Evolutionary conservation across 2,888 invertebrate genomes (phyloP).

Genomic region (Meganola albula): DNA sequence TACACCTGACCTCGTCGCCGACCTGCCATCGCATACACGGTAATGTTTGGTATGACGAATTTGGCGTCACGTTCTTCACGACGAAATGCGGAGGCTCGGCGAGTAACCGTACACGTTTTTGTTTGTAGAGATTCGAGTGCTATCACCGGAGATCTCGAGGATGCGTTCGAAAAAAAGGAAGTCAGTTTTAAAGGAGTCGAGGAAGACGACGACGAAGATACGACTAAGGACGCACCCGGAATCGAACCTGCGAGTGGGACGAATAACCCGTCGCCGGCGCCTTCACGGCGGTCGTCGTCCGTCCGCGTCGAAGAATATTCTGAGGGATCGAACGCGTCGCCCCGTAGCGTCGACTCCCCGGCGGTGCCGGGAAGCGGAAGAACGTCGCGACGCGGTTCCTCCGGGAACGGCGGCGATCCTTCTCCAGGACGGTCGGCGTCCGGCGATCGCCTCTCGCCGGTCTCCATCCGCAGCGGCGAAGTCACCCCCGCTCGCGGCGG

Average conservation of each 20-base stretch:
- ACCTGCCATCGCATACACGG: slow-evolving; percentile 63
- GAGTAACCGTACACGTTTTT: slow-evolving; percentile 28
- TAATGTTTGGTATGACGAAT: no score
- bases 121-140: slow-evolving; percentile 65
- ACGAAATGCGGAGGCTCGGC: no score
- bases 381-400: slow-evolving; percentile 14
- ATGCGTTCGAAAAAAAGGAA: slow-evolving; percentile 13
- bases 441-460: slow-evolving; percentile 22
- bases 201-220: slow-evolving; percentile 7
- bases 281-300: slow-evolving; percentile 50
- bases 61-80: no score
- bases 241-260: slow-evolving; percentile 6
- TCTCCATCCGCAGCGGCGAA: slow-evolving; percentile 34
- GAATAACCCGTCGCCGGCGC: slow-evolving; percentile 21
- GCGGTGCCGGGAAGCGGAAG: slow-evolving; percentile 8
- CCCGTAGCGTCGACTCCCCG: slow-evolving; percentile 18
- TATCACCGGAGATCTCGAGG: slow-evolving; percentile 44
- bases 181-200: slow-evolving; percentile 17
- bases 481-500: slow-evolving; percentile 40
- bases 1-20: slow-evolving; percentile 66
- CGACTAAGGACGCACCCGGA: slow-evolving; percentile 8
- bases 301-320: slow-evolving; percentile 57
- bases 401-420: slow-evolving; percentile 9
- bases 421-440: slow-evolving; percentile 3
- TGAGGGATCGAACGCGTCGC: slow-evolving; percentile 45